Base-by-base conservation (phyloP, 2,888 invertebrate species). In the Diarsia mendica region DNA sequence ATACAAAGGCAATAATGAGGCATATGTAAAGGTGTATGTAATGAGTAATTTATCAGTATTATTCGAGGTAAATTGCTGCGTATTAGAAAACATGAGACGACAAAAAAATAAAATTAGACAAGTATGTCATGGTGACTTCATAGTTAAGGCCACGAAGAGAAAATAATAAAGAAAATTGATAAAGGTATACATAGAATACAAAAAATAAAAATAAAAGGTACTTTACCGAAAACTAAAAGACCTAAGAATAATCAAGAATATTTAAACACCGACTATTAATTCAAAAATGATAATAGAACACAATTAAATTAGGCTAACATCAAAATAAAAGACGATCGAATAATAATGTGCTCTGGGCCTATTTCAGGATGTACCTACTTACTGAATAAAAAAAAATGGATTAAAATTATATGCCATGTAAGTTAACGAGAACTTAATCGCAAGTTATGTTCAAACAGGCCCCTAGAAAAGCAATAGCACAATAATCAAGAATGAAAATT, bases 21-120 rank as follows among this genome's bases (percentile, higher is more conserved):
- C n/a, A n/a, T n/a, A n/a, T 28, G 28, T 28, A 28, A n/a, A n/a
- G n/a, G n/a, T 15, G 10, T 46, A 10, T 5, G 39, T 39, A 39
- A 9, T 23, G n/a, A 18, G 13, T 63, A 13, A 33, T 80, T 61
- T 39, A 61, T 80, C 51, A 65, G n/a, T n/a, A 39, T 48, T 51
- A 13, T 51, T 23, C 8, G 3, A 46, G 33, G 20, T 51, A 3
- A 74, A 53, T 10, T 33, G 5, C 13, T 13, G 18, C n/a, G 18
- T 49, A 33, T 55, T 18, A 76, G 10, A 23, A 61, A 33, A 18
- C 18, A 9, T 75, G 63, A 51, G n/a, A 28, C 49, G 20, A 18
- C 15, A 28, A 15, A 13, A 48, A 46, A 20, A 48, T 20, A 23
- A 18, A 75, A 46, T 33, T n/a, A 46, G 44, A 63, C 5, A 44